A percentile compares a stretch with the other conserved stretches of the same genome.
Evolutionary conservation across 1,140 invertebrate species (phyloP).

Genomic region (Aphelenchoides besseyi): DNA sequence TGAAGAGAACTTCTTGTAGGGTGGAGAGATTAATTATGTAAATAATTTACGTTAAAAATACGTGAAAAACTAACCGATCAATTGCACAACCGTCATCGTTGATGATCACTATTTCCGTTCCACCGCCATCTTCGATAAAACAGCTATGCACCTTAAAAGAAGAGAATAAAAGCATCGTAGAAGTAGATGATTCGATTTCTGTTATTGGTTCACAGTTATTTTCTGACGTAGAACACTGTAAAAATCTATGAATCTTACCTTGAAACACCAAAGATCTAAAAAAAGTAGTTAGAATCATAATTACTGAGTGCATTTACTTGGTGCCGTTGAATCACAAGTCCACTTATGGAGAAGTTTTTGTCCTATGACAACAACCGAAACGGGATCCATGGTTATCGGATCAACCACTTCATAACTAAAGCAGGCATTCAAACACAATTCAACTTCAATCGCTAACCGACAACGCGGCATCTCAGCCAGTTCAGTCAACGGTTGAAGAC

Average conservation of each 20-base stretch:
- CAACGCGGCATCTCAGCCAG: slow-evolving; percentile 59
- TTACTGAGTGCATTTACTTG: slow-evolving; percentile 25
- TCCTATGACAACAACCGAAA: slow-evolving; percentile 53
- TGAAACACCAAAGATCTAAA: slow-evolving; percentile 60
- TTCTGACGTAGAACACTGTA: too few species aligned
- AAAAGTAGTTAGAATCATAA: slow-evolving; percentile 4
- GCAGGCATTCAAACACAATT: neutral
- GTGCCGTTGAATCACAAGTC: slow-evolving; percentile 55
- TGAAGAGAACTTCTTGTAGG: neutral
- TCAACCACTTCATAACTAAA: slow-evolving; percentile 58
- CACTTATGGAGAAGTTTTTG: slow-evolving; percentile 55
- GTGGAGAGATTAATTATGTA: neutral
- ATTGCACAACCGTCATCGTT: slow-evolving; percentile 59
- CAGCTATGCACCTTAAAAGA: slow-evolving; percentile 55
- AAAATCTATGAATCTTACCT: too few species aligned
- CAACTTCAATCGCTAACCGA: neutral
- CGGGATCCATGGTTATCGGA: slow-evolving; percentile 28
- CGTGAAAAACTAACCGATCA: slow-evolving; percentile 41
- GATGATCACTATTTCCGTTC: slow-evolving; percentile 56
- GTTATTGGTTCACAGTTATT: too few species aligned
- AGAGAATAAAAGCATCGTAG: too few species aligned
- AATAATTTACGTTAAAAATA: neutral
- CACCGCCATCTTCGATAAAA: slow-evolving; percentile 54
- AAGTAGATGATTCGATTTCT: too few species aligned
- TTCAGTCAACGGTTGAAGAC: slow-evolving; percentile 55